Base-by-base conservation (phyloP, 1,140 invertebrate genomes). In the Caenorhabditis brenneri region DNA sequence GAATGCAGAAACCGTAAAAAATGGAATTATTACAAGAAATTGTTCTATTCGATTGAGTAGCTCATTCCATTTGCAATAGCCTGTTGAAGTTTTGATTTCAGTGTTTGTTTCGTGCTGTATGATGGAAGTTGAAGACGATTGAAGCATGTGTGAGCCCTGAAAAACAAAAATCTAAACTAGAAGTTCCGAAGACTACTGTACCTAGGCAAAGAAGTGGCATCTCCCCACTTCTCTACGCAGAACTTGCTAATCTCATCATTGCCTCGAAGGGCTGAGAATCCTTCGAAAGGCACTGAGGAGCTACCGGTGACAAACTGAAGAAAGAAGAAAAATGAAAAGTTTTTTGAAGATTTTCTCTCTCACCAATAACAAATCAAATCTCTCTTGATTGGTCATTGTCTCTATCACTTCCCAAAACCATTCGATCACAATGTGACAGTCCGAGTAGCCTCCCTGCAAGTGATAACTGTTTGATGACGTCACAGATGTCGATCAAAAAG, bases 321-420 rank as follows among this genome's bases (percentile, higher is more conserved):
- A 74, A 22, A 65, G 29, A 16, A 65, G 16, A 65, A n/a, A n/a
- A 36, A n/a, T 19, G 4, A 19, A 33, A 33, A 12, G 19, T 16
- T 65, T 22, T 36, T 65, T 36, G 15, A 27, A 74, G n/a, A 42
- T 36, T 65, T 9, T 74, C 27, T 31, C 36, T 42, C 65, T 74
- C 29, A 74, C 65, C 65, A 74, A 24, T n/a, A 74, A n/a, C 36
- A 74, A 74, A 42, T 74, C 65, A 24, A 74, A 74, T 74, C 65
- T 74, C 36, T 74, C 65, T 24, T 74, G 65, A 31, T 74, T 74
- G 36, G 65, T 74, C 65, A 74, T 74, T 19, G 65, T 74, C 65
- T 74, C 65, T 42, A 74, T 74, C 65, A 74, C 65, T 74, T 74
- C 65, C 65, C 65, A 74, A 42, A 74, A 74, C 65, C 65, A 74